phyloP scores from a whole-genome alignment of 2,797 vertebrate genomes.

The Saguinus oedipus region DNA sequence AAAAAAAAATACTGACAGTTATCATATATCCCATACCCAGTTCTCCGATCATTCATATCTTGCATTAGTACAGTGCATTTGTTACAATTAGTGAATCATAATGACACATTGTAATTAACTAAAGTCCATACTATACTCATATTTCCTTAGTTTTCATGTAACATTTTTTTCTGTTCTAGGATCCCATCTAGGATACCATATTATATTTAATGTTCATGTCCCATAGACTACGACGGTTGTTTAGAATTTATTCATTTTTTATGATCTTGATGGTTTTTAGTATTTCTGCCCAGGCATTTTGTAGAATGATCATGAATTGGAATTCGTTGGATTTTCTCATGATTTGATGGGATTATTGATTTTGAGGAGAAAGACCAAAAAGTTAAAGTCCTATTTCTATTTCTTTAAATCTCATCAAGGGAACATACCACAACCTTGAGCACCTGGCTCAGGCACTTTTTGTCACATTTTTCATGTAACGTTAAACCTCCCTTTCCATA shows the following conservation, averaged over 20 bases:
- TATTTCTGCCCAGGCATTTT: background rate
- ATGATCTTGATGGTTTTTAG: background rate
- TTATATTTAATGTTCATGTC: background rate
- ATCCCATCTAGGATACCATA: background rate
- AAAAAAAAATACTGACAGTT: background rate
- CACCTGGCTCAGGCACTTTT: background rate
- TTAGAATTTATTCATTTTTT: background rate
- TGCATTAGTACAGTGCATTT: background rate
- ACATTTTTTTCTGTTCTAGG: background rate
- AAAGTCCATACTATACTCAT: background rate
- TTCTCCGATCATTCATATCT: background rate
- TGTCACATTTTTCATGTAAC: background rate
- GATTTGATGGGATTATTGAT: background rate
- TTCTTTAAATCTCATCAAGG: background rate
- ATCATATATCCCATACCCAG: background rate
- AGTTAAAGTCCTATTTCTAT: background rate
- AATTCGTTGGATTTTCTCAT: background rate
- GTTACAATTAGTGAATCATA: background rate
- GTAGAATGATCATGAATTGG: background rate
- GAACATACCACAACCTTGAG: background rate
- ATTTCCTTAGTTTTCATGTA: background rate
- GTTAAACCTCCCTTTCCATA: background rate
- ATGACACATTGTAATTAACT: background rate
- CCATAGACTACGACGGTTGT: background rate
- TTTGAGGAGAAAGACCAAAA: background rate